Evolutionary conservation across 37 sponge, comb jelly and placozoan genomes (phyloP), one percentile per base, ranked within the genome.

Genomic region (Cliona cf. orientalis): DNA sequence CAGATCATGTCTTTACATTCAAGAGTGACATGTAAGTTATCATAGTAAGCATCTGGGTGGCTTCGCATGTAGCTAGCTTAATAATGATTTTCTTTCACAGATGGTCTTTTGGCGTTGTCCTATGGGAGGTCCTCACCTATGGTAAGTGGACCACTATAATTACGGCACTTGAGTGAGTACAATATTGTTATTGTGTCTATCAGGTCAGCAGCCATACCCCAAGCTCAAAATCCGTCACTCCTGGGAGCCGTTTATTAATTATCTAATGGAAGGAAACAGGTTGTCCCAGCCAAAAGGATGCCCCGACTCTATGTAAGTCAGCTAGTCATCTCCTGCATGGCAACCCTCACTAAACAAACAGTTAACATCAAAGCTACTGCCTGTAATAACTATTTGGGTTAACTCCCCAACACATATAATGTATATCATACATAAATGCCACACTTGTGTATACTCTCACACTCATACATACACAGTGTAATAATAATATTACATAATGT

Each of bases 51-150:
- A 17, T 23, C 21, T 46, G 28, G 21, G 46, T 23, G 25, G 9
- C 31, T 19, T 19, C 2, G 22, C 29, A 38, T 26, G 46, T 80
- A 23, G 46, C 43, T 66, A 46, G 42, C 9, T 34, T 4, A 11
- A 33, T 21, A 32, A 21, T 6, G 14, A 58, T 71, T 1, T 31
- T 9, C n/a, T n/a, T 28, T 17, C 59, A 57, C 69, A 92, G 93
- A 0, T 92, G 93, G 93, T 87, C 93, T 2, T 87, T 63, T 76
- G 93, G 93, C 26, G 86, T 92, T 42, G 42, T 84, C 7, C 64
- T 92, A 22, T 92, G 93, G 93, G 93, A 92, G 38, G 80, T 92
- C 6, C 67, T 84, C 68, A 66, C 82, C 32, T 92, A 92, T 81
- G 93, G 93, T 80, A 66, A 61, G 84, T 72, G 55, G 14, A 11